Conservation (phyloP, 2,113 vertebrate genomes). For the Todiramphus saurophagus region DNA sequence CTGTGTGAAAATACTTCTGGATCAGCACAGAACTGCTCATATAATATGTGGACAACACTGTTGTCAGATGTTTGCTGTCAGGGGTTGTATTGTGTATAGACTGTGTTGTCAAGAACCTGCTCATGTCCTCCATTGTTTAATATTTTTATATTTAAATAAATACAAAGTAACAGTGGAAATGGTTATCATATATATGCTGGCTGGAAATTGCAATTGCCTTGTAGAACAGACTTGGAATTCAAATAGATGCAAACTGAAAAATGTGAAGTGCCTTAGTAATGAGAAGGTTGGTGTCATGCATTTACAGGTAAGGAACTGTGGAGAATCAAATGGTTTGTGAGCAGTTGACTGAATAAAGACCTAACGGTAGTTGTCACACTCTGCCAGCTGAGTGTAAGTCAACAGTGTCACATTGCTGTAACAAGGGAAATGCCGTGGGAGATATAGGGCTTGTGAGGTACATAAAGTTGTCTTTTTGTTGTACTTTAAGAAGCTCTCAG, state of each 20-base stretch:
- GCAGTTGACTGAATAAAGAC: not conserved
- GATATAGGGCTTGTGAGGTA: not conserved
- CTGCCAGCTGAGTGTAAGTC: not conserved
- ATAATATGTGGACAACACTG: not conserved
- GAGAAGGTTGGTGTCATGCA: too few relatives aligned
- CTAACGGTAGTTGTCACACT: not conserved
- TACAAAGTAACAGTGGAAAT: not conserved
- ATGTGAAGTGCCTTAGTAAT: not conserved
- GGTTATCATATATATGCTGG: not conserved
- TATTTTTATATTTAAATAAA: not conserved
- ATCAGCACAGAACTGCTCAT: not conserved
- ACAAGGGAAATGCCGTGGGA: rapidly evolving
- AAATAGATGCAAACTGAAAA: not conserved
- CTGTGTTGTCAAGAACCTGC: not conserved
- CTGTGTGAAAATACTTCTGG: not conserved
- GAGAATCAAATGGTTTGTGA: not conserved
- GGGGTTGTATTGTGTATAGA: not conserved
- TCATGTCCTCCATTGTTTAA: not conserved
- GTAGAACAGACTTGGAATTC: not conserved
- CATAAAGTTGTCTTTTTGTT: not conserved
- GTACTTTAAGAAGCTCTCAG: not conserved
- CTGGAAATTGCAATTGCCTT: not conserved
- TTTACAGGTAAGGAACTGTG: not conserved
- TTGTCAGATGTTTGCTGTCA: not conserved
- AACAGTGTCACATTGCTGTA: not conserved